A percentile compares a stretch with the other conserved stretches of the same genome.
phyloP scores from a whole-genome alignment of 2,113 vertebrate species.

The Ameiurus melas region DNA sequence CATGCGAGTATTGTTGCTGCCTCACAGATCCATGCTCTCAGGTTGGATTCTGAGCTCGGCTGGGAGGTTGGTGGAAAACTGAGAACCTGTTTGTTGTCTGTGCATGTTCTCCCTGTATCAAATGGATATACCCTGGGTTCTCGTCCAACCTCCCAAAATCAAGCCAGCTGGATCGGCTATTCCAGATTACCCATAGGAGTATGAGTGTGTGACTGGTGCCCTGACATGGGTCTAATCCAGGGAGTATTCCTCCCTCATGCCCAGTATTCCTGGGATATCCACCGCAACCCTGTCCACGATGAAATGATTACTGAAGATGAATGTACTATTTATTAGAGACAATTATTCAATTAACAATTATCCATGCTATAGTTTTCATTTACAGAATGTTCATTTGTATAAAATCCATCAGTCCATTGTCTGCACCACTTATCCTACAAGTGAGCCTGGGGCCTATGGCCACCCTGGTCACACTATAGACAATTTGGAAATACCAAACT shows the following conservation, averaged over 20 bases:
- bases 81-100: not conserved
- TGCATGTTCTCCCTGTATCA: not conserved
- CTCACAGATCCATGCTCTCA: not conserved
- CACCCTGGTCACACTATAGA: no score
- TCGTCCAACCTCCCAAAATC: not conserved
- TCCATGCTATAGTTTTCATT: no score
- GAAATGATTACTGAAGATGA: not conserved
- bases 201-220: not conserved
- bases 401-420: no score
- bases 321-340: not conserved
- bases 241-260: not conserved
- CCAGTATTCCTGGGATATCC: not conserved
- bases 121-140: no score
- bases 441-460: no score
- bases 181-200: not conserved
- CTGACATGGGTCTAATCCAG: not conserved
- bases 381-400: no score
- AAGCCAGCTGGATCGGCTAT: not conserved
- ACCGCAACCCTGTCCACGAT: not conserved
- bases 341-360: not conserved
- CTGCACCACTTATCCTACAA: no score
- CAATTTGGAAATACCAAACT: no score
- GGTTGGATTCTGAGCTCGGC: not conserved
- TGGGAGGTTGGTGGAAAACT: not conserved
- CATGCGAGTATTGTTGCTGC: not conserved